Evolutionary conservation across 2,888 invertebrate genomes (phyloP).

Genomic region (Nomada flava): DNA sequence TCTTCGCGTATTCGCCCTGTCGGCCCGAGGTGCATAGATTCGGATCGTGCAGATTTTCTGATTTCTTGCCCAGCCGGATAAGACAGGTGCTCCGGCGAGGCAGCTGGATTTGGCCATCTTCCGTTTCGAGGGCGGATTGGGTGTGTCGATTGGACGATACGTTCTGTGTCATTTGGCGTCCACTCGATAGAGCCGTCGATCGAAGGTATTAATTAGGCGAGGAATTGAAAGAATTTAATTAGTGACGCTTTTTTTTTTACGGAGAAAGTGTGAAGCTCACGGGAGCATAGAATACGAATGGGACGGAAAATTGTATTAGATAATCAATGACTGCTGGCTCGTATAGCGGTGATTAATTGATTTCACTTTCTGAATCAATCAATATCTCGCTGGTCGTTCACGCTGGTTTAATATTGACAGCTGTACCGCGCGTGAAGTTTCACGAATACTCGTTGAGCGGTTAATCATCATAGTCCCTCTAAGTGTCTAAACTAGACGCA

Average conservation of each 20-base stretch:
- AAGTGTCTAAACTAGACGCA: too few relatives aligned
- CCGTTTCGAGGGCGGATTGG: constrained; percentile 40
- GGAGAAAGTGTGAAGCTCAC: too few relatives aligned
- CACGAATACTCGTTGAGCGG: too few relatives aligned
- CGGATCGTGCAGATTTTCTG: constrained; percentile 34
- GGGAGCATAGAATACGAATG: constrained; percentile 33
- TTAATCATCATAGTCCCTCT: too few relatives aligned
- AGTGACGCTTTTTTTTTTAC: too few relatives aligned
- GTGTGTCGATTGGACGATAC: constrained; percentile 16
- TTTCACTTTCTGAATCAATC: constrained; percentile 3
- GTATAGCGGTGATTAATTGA: constrained; percentile 1
- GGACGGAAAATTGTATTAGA: constrained; percentile 17
- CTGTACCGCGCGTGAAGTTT: too few relatives aligned
- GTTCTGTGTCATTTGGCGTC: constrained; percentile 30
- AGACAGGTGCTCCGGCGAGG: constrained; percentile 53
- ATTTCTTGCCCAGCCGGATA: constrained; percentile 14
- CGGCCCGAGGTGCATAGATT: constrained; percentile 12
- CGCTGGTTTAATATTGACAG: constrained; percentile 20
- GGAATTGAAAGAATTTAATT: too few relatives aligned
- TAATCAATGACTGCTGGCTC: neutral
- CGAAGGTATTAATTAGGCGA: constrained; percentile 8
- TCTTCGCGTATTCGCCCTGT: too few relatives aligned
- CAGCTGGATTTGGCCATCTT: constrained; percentile 46
- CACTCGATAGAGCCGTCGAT: neutral
- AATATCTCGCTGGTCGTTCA: neutral